Percentiles rank a stretch among this genome's conserved stretches.
Evolutionary conservation across 2,113 vertebrate genomes (phyloP).

Genomic region (Octodon degus): DNA sequence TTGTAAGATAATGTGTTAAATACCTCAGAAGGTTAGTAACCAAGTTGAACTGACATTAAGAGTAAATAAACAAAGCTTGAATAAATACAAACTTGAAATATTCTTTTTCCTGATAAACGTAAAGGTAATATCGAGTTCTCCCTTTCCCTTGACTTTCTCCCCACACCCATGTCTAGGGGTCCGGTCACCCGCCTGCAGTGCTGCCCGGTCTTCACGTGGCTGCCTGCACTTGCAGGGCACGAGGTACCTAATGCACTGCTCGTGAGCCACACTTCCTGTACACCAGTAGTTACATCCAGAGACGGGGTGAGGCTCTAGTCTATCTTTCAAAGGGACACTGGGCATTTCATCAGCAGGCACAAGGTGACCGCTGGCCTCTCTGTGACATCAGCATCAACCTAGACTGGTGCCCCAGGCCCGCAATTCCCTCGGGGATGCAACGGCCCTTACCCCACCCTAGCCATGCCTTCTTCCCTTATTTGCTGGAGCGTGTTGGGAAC

Average conservation of each 20-base stretch:
- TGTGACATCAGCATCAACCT: background rate
- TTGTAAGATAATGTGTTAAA: background rate
- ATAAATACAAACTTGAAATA: background rate
- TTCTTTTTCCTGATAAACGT: conserved; percentile 6
- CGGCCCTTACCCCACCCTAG: background rate
- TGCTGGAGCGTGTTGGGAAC: background rate
- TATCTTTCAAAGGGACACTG: background rate
- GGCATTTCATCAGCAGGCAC: background rate
- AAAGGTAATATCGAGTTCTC: background rate
- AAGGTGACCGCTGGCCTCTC: background rate
- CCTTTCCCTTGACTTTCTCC: background rate
- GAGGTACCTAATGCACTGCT: background rate
- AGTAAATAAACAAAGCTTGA: background rate
- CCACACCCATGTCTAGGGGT: background rate
- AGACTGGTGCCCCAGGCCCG: background rate
- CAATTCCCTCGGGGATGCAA: background rate
- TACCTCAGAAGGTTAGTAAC: background rate
- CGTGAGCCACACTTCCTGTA: background rate
- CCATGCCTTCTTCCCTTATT: background rate
- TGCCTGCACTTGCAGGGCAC: background rate
- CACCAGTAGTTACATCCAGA: background rate
- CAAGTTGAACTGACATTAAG: background rate
- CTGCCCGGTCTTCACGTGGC: background rate
- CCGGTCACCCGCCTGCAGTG: background rate
- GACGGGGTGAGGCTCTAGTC: background rate